A percentile compares a stretch with the other conserved stretches of the same genome.
Evolutionary conservation across 92 coral and sea anemone genomes (phyloP).

Genomic region (Epizoanthus rinbou): DNA sequence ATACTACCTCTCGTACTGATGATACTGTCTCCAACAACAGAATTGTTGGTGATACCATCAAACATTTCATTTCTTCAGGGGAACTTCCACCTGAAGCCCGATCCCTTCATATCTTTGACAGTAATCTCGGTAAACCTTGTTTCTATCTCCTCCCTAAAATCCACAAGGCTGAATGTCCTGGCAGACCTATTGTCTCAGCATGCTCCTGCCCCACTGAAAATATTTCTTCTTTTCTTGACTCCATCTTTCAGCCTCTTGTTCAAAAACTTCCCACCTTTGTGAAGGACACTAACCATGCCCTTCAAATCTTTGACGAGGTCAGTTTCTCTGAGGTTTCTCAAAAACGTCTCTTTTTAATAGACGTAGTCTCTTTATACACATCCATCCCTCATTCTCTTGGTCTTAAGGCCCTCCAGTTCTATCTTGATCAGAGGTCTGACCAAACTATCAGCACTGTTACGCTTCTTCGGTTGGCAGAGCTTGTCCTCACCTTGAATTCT

Average conservation of each 20-base stretch:
- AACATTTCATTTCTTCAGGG: neutral
- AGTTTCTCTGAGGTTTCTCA: neutral
- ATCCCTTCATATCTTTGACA: conserved; percentile 1
- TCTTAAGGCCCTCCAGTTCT: conserved; percentile 1
- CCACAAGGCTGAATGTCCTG: conserved; percentile 53
- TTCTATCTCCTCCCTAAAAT: conserved; percentile 52
- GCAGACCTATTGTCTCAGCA: conserved; percentile 55
- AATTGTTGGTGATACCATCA: neutral
- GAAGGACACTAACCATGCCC: conserved; percentile 43
- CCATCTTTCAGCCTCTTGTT: conserved; percentile 37
- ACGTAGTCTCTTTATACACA: conserved; percentile 21
- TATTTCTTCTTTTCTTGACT: conserved; percentile 28
- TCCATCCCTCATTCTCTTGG: neutral
- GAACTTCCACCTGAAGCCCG: neutral
- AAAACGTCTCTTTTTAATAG: neutral
- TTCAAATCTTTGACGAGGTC: conserved; percentile 1
- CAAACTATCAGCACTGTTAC: neutral
- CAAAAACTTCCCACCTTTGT: conserved; percentile 26
- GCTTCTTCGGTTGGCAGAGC: conserved; percentile 26
- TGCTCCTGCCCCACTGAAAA: conserved; percentile 45
- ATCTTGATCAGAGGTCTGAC: neutral
- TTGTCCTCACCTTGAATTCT: conserved; percentile 36
- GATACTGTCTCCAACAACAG: neutral
- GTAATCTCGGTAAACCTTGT: conserved; percentile 8
- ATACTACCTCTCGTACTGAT: neutral